phyloP scores from a whole-genome alignment of 2,797 vertebrate genomes.

The Hafferia zeledoni region DNA sequence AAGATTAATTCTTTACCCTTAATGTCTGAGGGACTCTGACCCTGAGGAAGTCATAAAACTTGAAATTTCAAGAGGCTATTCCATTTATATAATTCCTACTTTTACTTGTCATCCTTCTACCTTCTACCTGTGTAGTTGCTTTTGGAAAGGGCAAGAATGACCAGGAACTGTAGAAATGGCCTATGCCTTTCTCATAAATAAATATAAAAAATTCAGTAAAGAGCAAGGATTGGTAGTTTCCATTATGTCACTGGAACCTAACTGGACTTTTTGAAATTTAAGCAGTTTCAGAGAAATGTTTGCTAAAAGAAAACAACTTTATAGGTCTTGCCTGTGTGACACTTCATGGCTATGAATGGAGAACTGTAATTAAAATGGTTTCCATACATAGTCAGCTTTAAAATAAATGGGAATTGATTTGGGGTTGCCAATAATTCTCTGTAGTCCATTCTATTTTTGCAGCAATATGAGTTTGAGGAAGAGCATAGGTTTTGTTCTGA shows the following conservation, averaged over 20 bases:
- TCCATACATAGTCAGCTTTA: neutral
- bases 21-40: neutral
- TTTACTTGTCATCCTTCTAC: neutral
- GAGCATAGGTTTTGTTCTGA: neutral
- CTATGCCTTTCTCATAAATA: neutral
- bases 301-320: neutral
- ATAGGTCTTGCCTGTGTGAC: neutral
- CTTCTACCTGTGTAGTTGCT: neutral
- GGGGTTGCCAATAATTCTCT: neutral
- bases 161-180: neutral
- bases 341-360: slow-evolving; percentile 1
- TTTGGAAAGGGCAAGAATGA: neutral
- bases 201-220: neutral
- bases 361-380: slow-evolving; percentile 16
- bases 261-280: neutral
- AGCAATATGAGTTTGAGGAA: neutral
- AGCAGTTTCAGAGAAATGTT: neutral
- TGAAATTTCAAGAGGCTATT: neutral
- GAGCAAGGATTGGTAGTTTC: neutral
- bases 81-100: neutral
- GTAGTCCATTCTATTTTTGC: neutral
- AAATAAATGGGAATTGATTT: slow-evolving; percentile 39
- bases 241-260: neutral
- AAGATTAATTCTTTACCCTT: neutral
- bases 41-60: neutral